Conservation (phyloP, 2,888 invertebrate genomes). For the Leptinotarsa peninsularis region DNA sequence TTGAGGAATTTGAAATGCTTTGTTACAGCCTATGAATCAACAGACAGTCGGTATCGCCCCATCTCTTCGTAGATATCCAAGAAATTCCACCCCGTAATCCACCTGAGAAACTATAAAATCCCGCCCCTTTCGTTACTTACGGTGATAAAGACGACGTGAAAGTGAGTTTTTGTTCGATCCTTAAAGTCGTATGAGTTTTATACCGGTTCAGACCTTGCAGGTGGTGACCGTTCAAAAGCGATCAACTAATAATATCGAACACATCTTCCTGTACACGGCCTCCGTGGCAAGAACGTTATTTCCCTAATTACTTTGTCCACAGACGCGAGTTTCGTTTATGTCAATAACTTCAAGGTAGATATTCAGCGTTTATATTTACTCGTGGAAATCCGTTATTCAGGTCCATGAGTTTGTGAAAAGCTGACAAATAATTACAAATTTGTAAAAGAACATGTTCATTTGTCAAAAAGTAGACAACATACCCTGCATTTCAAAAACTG, state of each 20-base stretch:
- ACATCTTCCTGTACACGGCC: slow-evolving; percentile 7
- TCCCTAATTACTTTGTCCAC: not conserved
- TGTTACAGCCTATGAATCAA: too few species aligned
- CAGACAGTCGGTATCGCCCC: too few species aligned
- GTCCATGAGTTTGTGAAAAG: not conserved
- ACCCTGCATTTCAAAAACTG: too few species aligned
- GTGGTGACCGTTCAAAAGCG: not conserved
- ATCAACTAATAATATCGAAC: slow-evolving; percentile 4
- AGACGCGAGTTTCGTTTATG: not conserved
- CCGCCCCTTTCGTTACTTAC: not conserved
- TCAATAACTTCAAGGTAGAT: not conserved
- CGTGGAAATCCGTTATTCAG: not conserved
- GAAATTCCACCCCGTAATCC: not conserved
- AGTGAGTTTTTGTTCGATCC: slow-evolving; percentile 37
- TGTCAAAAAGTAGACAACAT: too few species aligned
- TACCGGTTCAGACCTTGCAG: slow-evolving; percentile 16
- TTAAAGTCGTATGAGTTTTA: slow-evolving; percentile 32
- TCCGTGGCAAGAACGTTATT: not conserved
- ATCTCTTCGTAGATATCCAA: not conserved
- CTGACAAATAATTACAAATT: too few species aligned
- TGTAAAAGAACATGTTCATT: too few species aligned
- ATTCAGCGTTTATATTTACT: too few species aligned
- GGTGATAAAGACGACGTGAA: slow-evolving; percentile 25
- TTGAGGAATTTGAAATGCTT: too few species aligned
- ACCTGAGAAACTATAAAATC: not conserved